Base-by-base conservation (phyloP, 1,140 invertebrate genomes). In the Drosophila hydei region DNA sequence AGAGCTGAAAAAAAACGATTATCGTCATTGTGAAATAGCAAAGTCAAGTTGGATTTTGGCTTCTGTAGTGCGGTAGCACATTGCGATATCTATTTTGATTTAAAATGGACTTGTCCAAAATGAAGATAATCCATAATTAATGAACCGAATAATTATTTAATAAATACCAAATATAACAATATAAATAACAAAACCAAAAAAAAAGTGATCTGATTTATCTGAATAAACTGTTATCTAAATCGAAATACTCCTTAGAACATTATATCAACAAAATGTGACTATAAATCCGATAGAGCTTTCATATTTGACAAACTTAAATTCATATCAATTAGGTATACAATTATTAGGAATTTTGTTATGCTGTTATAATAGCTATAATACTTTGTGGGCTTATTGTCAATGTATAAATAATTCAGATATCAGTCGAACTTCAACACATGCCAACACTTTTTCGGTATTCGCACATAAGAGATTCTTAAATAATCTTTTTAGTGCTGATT, bases 1-100 rank as follows among this genome's bases (percentile, higher is more conserved):
- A 7, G 9, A 55, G 14, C 40, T 18, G 1, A 23, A 18, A 9
- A 27, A 30, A 5, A 36, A 5, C 27, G 33, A 54, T 54, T 36
- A 30, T 36, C 14, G 5, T 30, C 2, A 18, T 60, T 48, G 58
- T 48, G 43, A 60, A 59, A 60, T 60, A 23, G 27, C 8, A 30
- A 30, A 9, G 3, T 1, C 27, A n/a, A n/a, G n/a, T 30, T 30
- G 27, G 9, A 11, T 3, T 30, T 30, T 30, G 27, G 11, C 7
- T 23, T 7, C 4, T 27, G 25, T 27, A n/a, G n/a, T n/a, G 5
- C 4, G 7, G 6, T 23, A 27, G 25, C 6, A 27, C 3, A 9
- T 30, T 9, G 8, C 1, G 1, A 2, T 11, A 30, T 11, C 9
- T 30, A 30, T 9, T 30, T 8, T 25, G 14, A 77, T 61, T 77